These are phyloP conservation scores for Nanorana parkeri DNA, from an alignment of 2,113 vertebrate species.

Conservation along the genomic window DNA sequence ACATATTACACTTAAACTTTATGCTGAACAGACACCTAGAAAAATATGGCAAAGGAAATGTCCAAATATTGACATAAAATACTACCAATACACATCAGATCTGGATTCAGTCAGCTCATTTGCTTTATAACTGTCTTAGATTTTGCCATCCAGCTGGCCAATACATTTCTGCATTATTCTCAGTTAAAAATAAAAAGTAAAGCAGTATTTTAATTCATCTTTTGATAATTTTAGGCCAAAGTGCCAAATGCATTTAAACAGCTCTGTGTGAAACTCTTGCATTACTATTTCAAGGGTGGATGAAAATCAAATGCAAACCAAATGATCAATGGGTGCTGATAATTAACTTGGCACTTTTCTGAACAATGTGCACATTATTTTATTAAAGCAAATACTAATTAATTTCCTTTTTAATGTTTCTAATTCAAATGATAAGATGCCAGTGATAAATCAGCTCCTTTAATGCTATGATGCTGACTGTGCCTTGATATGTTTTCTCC, in stretches of 20 bases:
- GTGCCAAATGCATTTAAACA: constrained; percentile 23
- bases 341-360: constrained; percentile 56
- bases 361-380: constrained; percentile 49
- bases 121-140: too few species aligned
- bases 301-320: constrained; percentile 55
- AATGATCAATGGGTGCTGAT: constrained; percentile 54
- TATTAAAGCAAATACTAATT: constrained; percentile 57
- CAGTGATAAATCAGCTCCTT: constrained; percentile 52
- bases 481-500: constrained; percentile 41
- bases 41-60: too few species aligned
- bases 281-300: constrained; percentile 55
- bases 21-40: too few species aligned
- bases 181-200: neutral
- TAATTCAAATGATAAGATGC: constrained; percentile 50
- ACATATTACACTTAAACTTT: too few species aligned
- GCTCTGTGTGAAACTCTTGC: constrained; percentile 19
- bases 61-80: too few species aligned
- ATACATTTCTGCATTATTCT: constrained; percentile 5
- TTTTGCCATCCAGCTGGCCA: neutral
- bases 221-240: constrained; percentile 28
- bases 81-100: too few species aligned
- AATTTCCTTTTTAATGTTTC: constrained; percentile 53
- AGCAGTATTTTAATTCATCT: neutral
- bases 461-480: constrained; percentile 37
- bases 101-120: too few species aligned